Evolutionary conservation across 2,888 invertebrate genomes (phyloP).

Genomic region (Allacma fusca): DNA sequence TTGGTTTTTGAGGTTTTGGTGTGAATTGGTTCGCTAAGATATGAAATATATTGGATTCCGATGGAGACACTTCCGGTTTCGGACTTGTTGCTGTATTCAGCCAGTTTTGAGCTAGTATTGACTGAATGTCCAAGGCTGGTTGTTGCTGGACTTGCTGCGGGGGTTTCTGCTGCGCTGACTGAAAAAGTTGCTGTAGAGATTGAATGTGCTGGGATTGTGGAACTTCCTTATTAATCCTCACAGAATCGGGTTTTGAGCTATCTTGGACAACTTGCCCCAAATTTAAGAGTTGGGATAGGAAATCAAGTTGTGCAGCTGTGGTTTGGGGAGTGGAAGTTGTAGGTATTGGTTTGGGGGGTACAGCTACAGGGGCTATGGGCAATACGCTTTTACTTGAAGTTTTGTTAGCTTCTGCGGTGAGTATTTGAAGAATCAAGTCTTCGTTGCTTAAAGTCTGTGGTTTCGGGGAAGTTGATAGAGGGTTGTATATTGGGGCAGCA

Average conservation of each 20-base stretch:
- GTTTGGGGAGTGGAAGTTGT: slow-evolving; percentile 24
- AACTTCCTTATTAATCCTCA: background rate
- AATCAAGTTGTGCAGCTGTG: slow-evolving; percentile 50
- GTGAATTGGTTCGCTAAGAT: slow-evolving; percentile 43
- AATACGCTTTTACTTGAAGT: no score
- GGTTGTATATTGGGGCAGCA: slow-evolving; percentile 32
- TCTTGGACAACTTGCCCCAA: slow-evolving; percentile 44
- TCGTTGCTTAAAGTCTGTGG: background rate
- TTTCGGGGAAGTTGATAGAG: slow-evolving; percentile 17
- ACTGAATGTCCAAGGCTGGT: slow-evolving; percentile 40
- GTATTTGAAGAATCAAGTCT: slow-evolving; percentile 29
- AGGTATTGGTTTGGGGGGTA: background rate
- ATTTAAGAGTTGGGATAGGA: slow-evolving; percentile 53
- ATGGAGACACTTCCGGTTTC: slow-evolving; percentile 37
- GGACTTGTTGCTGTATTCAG: slow-evolving; percentile 19
- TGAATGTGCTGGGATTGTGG: no score
- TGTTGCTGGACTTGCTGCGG: no score
- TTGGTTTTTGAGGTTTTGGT: slow-evolving; percentile 48
- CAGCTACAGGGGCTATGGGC: no score
- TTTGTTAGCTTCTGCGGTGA: slow-evolving; percentile 8
- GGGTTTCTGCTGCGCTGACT: background rate
- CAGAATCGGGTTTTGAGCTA: slow-evolving; percentile 64
- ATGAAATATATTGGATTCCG: slow-evolving; percentile 51
- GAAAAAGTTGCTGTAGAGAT: background rate
- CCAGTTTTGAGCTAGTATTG: slow-evolving; percentile 37